Base-by-base conservation (phyloP, 2,888 invertebrate species). In the Catonia carolina region DNA sequence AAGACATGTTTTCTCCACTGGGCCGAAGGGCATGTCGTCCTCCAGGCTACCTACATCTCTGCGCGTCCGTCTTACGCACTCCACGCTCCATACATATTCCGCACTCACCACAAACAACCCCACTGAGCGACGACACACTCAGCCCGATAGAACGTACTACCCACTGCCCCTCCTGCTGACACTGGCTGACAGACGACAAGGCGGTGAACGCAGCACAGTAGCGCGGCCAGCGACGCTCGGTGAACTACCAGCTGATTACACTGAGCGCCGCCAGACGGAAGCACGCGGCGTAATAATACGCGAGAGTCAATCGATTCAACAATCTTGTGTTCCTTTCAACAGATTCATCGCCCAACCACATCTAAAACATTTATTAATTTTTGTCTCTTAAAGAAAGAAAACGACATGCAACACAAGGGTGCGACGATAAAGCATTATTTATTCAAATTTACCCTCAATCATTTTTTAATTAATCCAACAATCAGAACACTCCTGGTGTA, bases 1-100 rank as follows among this genome's bases (percentile, higher is more conserved):
- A 81, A 72, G 79, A 78, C 73, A 45, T 36, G 23, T 23, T 18
- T 52, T 27, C 23, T 18, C 17, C 22, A 27, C 45, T 37, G 15
- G 36, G 41, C 14, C 45, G 27, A 50, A 23, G 12, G 14, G 22
- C 20, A 23, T 12, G 51, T 31, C 53, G 35, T 6, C 53, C 39
- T 14, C 55, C 41, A 23, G 35, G 31, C 35, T 36, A 27, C 31
- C 31, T 33, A 56, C 45, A 22, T 39, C 37, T 12, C 23, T 27
- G 17, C 20, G 18, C 45, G 18, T 35, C 48, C 35, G 33, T 39
- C 59, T 47, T 48, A 12, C 56, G 42, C 39, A 41, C 56, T 42
- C 55, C 47, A 23, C 56, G 39, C 60, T 39, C 53, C 57, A 54
- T 68, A 68, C 51, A 58, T 49, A 23, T 54, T 57, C 45, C 41